Evolutionary conservation across 2,113 vertebrate genomes (phyloP), one percentile per base, ranked within the genome.

Genomic region (Anarrhichthys ocellatus): DNA sequence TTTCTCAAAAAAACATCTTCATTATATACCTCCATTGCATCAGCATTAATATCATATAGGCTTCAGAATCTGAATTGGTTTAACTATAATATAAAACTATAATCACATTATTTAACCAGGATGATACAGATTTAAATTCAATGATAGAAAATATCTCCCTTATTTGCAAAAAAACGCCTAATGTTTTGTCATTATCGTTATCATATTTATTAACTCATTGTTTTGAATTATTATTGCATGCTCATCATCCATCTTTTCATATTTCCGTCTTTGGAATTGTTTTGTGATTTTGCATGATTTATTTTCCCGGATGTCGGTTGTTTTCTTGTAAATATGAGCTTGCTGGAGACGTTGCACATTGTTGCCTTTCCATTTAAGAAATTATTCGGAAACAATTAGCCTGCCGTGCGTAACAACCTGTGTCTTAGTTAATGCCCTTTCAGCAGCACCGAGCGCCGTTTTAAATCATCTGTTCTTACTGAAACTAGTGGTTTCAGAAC

Each of bases 371-470:
- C 68, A 64, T 79, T 73, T 18, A 66, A n/a, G 46, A 73, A 82
- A 65, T 72, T 32, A 77, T 84, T 67, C 85, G 71, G 56, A 81
- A 73, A 76, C 34, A 34, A 34, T 34, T 52, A 48, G 36, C 38
- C 71, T 68, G 50, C 68, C 64, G 69, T 71, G 69, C 32, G 66
- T 67, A 74, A 84, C 81, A 63, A 78, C 83, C 44, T 38, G 29
- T 76, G 76, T 69, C 61, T 81, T 15, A 46, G 42, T 81, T 76
- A 68, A 86, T 78, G 85, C 54, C 85, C 77, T 89, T 65, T 67
- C 72, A 73, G 71, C 71, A 87, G 69, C 72, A 71, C 64, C 62
- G 58, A 74, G 75, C 63, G 58, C 62, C 36, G 36, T 46, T 85
- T 75, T 69, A 85, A 81, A 61, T 62, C 44, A 56, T 27, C 50